Conservation (phyloP, 2,888 invertebrate genomes). For the Yponomeuta evonymella region DNA sequence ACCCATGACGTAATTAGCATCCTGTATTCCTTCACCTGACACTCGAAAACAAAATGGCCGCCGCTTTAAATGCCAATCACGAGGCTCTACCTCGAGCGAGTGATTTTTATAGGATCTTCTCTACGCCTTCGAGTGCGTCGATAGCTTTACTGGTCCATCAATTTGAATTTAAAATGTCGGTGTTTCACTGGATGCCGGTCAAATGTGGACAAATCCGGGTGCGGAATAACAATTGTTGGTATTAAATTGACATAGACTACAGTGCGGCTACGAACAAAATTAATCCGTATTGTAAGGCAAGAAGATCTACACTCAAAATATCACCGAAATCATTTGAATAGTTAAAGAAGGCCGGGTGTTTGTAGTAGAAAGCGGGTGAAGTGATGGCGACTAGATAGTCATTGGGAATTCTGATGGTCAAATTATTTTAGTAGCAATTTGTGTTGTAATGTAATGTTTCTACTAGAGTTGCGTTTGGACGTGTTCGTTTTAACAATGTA, state of each 20-base stretch:
- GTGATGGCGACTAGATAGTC: constrained; percentile 60
- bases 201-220: constrained; percentile 66
- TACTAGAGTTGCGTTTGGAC: not conserved
- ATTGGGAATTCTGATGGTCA: constrained; percentile 54
- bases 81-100: constrained; percentile 48
- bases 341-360: constrained; percentile 63
- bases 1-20: constrained; percentile 15
- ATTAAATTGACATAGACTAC: constrained; percentile 60
- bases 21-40: constrained; percentile 5
- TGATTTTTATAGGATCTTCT: constrained; percentile 43
- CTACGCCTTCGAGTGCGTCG: constrained; percentile 57
- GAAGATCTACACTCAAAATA: not conserved
- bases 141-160: constrained; percentile 72
- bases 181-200: constrained; percentile 60
- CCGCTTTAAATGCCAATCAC: constrained; percentile 63
- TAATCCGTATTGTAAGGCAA: not conserved
- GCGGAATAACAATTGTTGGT: constrained; percentile 66
- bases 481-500: not conserved
- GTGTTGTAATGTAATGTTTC: not conserved
- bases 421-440: constrained; percentile 33
- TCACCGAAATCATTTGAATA: not conserved
- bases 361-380: constrained; percentile 74
- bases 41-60: constrained; percentile 58
- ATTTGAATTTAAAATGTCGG: constrained; percentile 72
- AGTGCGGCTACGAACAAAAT: not conserved